Evolutionary conservation across 2,888 invertebrate species (phyloP).

Genomic region (Rotaria socialis): DNA sequence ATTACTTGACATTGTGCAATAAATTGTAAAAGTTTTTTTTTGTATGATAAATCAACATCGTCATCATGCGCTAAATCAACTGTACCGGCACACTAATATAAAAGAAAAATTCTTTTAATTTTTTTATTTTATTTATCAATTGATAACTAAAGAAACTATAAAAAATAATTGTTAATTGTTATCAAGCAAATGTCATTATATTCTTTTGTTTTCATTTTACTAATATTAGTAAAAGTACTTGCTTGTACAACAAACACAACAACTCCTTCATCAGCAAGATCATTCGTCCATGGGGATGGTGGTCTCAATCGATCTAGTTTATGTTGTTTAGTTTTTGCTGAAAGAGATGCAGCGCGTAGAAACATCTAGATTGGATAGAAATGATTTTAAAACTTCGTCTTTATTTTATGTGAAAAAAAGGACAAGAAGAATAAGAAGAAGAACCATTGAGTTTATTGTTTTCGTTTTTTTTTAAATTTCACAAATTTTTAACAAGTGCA

Average conservation of each 20-base stretch:
- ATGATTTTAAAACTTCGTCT: not conserved
- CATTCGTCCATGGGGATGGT: not conserved
- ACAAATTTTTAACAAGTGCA: constrained; percentile 14
- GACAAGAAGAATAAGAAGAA: not conserved
- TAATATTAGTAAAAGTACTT: not conserved
- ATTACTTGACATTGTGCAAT: not conserved
- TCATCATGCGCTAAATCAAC: not conserved
- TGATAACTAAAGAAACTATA: no score
- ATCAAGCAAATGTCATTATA: not conserved
- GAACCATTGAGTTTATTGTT: not conserved
- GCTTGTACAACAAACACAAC: not conserved
- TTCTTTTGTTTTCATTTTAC: no score
- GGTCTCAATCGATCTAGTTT: not conserved
- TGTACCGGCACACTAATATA: not conserved
- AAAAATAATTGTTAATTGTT: not conserved
- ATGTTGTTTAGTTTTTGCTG: not conserved
- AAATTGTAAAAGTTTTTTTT: not conserved
- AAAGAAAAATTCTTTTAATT: not conserved
- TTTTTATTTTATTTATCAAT: no score
- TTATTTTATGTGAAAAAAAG: not conserved
- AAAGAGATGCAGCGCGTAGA: not conserved
- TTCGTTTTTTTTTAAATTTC: not conserved
- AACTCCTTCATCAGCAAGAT: not conserved
- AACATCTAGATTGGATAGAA: not conserved
- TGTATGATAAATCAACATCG: not conserved